These are phyloP conservation scores for Schizopygopsis malacanthus DNA, from an alignment of 2,797 vertebrate genomes.

Conservation along the genomic window DNA sequence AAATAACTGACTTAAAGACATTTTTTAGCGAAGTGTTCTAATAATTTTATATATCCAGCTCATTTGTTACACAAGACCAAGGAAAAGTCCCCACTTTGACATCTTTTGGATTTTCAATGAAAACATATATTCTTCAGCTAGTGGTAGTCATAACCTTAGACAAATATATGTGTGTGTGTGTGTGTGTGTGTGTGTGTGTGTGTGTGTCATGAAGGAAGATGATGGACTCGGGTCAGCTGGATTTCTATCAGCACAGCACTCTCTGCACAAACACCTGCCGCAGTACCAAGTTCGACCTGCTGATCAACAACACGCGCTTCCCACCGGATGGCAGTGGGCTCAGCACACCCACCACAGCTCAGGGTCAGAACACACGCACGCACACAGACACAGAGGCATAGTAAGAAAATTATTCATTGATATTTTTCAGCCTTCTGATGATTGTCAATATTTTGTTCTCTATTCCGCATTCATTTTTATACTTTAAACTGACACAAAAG, in stretches of 20 bases:
- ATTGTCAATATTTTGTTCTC: neutral
- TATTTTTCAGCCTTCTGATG: neutral
- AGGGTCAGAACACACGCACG: slow-evolving; percentile 79
- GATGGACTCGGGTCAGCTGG: slow-evolving; percentile 98
- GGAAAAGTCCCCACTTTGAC: too few species aligned
- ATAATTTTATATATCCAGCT: too few species aligned
- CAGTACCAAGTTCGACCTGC: slow-evolving; percentile 98
- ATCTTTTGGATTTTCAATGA: too few species aligned
- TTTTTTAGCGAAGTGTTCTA: too few species aligned
- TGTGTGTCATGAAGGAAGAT: slow-evolving; percentile 85
- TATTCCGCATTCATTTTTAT: neutral
- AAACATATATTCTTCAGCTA: too few species aligned
- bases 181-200: neutral
- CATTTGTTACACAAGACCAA: too few species aligned
- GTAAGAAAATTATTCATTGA: neutral
- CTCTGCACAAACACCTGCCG: slow-evolving; percentile 98
- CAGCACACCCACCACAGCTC: slow-evolving; percentile 84
- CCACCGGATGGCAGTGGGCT: slow-evolving; percentile 90
- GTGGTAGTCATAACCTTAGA: too few species aligned
- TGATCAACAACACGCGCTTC: slow-evolving; percentile 96
- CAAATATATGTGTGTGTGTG: too few species aligned
- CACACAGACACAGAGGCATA: neutral
- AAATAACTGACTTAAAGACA: too few species aligned
- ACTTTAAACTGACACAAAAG: neutral
- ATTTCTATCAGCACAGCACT: slow-evolving; percentile 97